Conservation (phyloP, 2,797 vertebrate genomes). For the Synanceia verrucosa region DNA sequence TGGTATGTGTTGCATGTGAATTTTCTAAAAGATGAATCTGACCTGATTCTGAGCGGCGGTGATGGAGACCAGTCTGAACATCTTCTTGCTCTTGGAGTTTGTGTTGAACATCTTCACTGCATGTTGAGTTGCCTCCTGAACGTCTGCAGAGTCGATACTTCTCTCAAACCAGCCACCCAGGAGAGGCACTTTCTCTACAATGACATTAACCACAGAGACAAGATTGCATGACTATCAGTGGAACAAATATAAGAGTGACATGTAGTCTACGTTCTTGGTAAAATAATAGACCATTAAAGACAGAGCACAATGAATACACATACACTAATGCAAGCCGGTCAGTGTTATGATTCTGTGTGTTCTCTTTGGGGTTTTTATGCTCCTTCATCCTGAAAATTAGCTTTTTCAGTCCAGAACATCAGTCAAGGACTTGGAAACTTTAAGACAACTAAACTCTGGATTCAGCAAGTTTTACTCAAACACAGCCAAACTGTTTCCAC, state of each 20-base stretch:
- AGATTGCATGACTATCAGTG: background rate
- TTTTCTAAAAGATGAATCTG: background rate
- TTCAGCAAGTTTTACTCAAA: background rate
- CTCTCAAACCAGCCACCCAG: slow-evolving; percentile 59
- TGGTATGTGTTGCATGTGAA: background rate
- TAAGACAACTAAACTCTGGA: slow-evolving; percentile 11
- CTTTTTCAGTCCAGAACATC: slow-evolving; percentile 8
- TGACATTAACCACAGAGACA: slow-evolving; percentile 2
- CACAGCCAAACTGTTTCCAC: slow-evolving; percentile 7
- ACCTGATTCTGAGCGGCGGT: slow-evolving; percentile 58
- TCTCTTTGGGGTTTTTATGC: background rate
- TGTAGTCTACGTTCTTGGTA: background rate
- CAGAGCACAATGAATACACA: background rate
- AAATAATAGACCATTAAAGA: background rate
- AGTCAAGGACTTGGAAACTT: slow-evolving; percentile 19
- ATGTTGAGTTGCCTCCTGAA: slow-evolving; percentile 36
- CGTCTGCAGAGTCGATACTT: slow-evolving; percentile 22
- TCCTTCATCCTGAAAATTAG: slow-evolving; percentile 13
- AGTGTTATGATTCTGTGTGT: background rate
- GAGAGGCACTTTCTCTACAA: slow-evolving; percentile 23
- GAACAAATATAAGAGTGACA: background rate
- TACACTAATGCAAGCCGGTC: background rate
- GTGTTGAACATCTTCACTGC: slow-evolving; percentile 55
- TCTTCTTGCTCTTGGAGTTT: slow-evolving; percentile 44
- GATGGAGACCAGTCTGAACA: slow-evolving; percentile 64